These are phyloP conservation scores for Campaea margaritaria DNA, from an alignment of 2,888 invertebrate species.

Conservation along the genomic window DNA sequence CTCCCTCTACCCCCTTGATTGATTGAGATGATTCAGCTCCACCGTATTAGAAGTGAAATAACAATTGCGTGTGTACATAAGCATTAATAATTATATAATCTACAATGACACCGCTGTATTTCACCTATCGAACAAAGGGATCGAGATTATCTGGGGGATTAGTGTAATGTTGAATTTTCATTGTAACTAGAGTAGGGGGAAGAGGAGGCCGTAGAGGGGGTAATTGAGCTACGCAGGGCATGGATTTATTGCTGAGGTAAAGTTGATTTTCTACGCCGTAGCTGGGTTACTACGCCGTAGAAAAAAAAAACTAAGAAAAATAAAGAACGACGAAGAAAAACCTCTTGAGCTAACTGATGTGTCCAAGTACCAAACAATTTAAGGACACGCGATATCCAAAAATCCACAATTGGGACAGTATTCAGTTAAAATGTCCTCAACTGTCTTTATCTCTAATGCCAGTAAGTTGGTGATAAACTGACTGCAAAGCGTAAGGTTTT, in stretches of 20 bases:
- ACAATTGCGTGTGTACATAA: constrained; percentile 61
- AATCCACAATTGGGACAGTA: too few relatives aligned
- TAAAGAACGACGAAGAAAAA: too few relatives aligned
- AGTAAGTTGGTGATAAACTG: too few relatives aligned
- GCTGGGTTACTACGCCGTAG: too few relatives aligned
- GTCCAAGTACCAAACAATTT: too few relatives aligned
- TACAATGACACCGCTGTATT: constrained; percentile 46
- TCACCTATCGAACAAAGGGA: constrained; percentile 24
- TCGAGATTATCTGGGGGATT: constrained; percentile 24
- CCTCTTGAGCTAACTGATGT: too few relatives aligned
- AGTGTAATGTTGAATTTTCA: constrained; percentile 14
- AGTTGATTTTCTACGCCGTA: too few relatives aligned
- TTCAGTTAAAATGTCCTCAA: too few relatives aligned
- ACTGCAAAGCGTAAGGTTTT: too few relatives aligned
- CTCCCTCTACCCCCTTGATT: constrained; percentile 59
- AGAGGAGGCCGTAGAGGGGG: not conserved
- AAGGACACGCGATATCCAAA: too few relatives aligned
- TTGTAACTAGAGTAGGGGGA: not conserved
- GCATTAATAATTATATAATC: constrained; percentile 58
- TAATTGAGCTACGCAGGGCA: not conserved
- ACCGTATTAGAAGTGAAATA: constrained; percentile 59
- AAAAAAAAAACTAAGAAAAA: too few relatives aligned
- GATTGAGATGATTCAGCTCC: constrained; percentile 69
- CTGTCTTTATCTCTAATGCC: too few relatives aligned
- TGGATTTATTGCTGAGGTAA: not conserved